Percentiles rank a stretch among this genome's conserved stretches.
Evolutionary conservation across 2,888 invertebrate genomes (phyloP).

Genomic region (Congeria kusceri): DNA sequence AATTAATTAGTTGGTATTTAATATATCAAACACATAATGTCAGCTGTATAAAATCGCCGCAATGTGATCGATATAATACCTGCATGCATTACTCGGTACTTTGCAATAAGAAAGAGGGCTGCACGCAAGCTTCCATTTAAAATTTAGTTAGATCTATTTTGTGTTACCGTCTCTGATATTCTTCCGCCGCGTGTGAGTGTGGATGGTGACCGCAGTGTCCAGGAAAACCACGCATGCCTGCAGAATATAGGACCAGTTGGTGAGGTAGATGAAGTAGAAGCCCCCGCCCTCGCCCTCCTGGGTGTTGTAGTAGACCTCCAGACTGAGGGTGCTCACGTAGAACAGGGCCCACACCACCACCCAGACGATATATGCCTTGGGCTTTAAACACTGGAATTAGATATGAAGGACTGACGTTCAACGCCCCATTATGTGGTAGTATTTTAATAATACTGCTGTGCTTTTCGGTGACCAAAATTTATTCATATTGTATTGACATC

Average conservation of each 20-base stretch:
- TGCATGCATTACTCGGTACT: too few species aligned
- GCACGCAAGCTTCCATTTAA: too few species aligned
- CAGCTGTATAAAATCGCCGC: too few species aligned
- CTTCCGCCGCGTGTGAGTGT: conserved; percentile 21
- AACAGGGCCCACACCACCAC: conserved; percentile 49
- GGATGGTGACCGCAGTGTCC: conserved; percentile 34
- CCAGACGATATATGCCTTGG: conserved; percentile 46
- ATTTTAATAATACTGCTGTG: too few species aligned
- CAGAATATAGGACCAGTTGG: conserved; percentile 62
- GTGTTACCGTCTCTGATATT: conserved; percentile 45
- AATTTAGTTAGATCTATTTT: not conserved
- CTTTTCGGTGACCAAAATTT: too few species aligned
- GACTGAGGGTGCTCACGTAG: conserved; percentile 40
- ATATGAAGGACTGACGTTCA: too few species aligned
- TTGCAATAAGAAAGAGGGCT: too few species aligned
- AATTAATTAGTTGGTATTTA: too few species aligned
- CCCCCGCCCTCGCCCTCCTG: conserved; percentile 4
- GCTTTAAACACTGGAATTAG: conserved; percentile 46
- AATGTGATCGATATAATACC: too few species aligned
- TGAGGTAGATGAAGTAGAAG: conserved; percentile 58
- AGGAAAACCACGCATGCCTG: conserved; percentile 30
- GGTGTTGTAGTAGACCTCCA: conserved; percentile 49
- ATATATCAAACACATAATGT: too few species aligned
- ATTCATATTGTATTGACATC: too few species aligned
- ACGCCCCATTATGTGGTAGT: too few species aligned